phyloP scores from a whole-genome alignment of 2,113 vertebrate genomes.

The Platichthys stellatus region DNA sequence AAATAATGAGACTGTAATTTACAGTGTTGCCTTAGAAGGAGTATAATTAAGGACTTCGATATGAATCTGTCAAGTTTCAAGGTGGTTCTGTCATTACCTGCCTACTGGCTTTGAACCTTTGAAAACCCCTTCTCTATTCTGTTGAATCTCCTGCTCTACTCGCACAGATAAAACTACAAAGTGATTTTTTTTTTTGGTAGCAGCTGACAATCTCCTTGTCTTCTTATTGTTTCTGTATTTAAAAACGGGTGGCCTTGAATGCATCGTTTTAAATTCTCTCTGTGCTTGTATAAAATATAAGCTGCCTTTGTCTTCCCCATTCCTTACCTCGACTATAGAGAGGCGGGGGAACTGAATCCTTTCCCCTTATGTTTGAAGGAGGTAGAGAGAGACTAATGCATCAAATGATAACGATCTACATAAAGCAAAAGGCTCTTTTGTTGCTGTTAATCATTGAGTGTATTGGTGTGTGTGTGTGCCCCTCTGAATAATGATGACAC shows the following conservation, averaged over 20 bases:
- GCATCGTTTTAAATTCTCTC: slow-evolving; percentile 58
- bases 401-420: slow-evolving; percentile 71
- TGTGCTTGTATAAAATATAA: slow-evolving; percentile 39
- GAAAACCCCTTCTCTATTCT: slow-evolving; percentile 47
- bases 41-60: slow-evolving; percentile 33
- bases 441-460: slow-evolving; percentile 64
- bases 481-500: slow-evolving; percentile 62
- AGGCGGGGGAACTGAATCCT: slow-evolving; percentile 28
- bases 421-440: slow-evolving; percentile 66
- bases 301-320: slow-evolving; percentile 29
- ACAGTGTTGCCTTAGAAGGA: slow-evolving; percentile 4
- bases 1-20: slow-evolving; percentile 19
- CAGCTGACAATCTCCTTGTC: slow-evolving; percentile 20
- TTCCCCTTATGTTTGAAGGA: slow-evolving; percentile 34
- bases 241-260: slow-evolving; percentile 55
- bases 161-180: slow-evolving; percentile 40
- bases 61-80: slow-evolving; percentile 46
- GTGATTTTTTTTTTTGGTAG: slow-evolving; percentile 32
- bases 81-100: slow-evolving; percentile 37
- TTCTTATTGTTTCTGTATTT: slow-evolving; percentile 29
- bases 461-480: slow-evolving; percentile 19
- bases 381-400: slow-evolving; percentile 64
- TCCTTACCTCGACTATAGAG: slow-evolving; percentile 20
- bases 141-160: slow-evolving; percentile 30
- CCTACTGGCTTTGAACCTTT: slow-evolving; percentile 32